Evolutionary conservation across 2,888 invertebrate genomes (phyloP).

Genomic region (Agrochola macilenta): DNA sequence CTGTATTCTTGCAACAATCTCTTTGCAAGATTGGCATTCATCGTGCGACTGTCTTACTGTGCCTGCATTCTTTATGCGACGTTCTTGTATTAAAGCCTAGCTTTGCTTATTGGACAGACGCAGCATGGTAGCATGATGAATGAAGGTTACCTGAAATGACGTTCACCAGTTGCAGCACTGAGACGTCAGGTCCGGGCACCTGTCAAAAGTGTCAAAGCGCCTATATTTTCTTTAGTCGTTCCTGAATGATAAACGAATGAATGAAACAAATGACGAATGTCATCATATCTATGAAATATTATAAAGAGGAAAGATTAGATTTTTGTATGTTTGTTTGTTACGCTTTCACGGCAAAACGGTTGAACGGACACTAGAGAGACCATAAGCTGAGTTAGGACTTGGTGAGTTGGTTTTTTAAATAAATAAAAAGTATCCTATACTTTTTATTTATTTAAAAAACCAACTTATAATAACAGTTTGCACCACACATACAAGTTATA

Average conservation of each 20-base stretch:
- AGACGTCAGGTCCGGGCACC: neutral
- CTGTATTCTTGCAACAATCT: constrained; percentile 74
- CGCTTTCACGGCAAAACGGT: too few relatives aligned
- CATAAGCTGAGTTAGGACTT: too few relatives aligned
- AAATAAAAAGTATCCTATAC: too few relatives aligned
- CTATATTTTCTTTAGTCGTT: too few relatives aligned
- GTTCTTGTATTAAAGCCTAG: constrained; percentile 36
- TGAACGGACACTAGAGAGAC: too few relatives aligned
- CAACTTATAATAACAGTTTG: too few relatives aligned
- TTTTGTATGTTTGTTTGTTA: too few relatives aligned
- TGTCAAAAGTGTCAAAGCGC: neutral
- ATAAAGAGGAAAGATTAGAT: too few relatives aligned
- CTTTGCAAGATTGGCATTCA: constrained; percentile 67
- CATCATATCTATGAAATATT: neutral
- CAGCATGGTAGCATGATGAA: constrained; percentile 7
- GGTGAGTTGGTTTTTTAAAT: too few relatives aligned
- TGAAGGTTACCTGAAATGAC: neutral
- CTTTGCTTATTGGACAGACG: constrained; percentile 20
- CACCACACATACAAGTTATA: too few relatives aligned
- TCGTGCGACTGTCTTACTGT: constrained; percentile 54
- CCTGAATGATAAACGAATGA: neutral
- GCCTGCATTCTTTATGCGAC: constrained; percentile 54
- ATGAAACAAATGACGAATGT: neutral
- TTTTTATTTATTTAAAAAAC: too few relatives aligned
- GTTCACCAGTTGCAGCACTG: neutral